Evolutionary conservation across 2,113 vertebrate species (phyloP), one percentile per base, ranked within the genome.

Genomic region (Columbina picui): DNA sequence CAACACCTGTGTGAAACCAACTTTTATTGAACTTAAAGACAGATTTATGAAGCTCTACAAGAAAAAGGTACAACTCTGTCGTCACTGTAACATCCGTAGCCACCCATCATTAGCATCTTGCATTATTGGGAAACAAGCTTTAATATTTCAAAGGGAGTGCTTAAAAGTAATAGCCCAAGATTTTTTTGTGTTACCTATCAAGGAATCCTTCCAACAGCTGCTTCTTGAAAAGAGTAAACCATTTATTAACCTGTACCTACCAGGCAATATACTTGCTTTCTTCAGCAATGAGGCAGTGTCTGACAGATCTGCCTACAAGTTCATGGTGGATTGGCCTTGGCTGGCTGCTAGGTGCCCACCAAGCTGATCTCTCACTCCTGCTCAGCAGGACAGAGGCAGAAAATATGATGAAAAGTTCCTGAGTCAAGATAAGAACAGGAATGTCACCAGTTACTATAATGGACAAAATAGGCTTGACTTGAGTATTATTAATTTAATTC

Each of bases 1-100:
- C 97, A 99, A 99, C 96, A 99, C 99, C 0, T 99, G 99, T 47
- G 97, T 99, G 64, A 99, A 98, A 96, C 97, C 98, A 32, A 98
- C 98, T 19, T 99, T 99, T 86, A 73, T 95, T 56, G 98, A 99
- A n/a, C 98, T 99, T 87, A 98, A 89, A 84, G 98, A 99, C 17
- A 98, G 98, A 87, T 99, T 99, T 93, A 96, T 95, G 93, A 99
- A 97, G 92, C 98, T 99, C 60, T 99, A 99, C 97, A 99, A 97
- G 97, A 99, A 99, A 91, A 99, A 99, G 99, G 99, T 99, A 91
- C n/a, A 74, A 41, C 18, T 90, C 13, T 67, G 16, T 68, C 18
- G 15, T 22, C 5, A 2, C 47, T 49, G 2, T 30, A 77, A 29
- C 47, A 34, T 61, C 25, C 1, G 1, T n/a, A 80, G 71, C 41